phyloP scores from a whole-genome alignment of 2,888 invertebrate genomes.

The Scaptomyza parva region DNA sequence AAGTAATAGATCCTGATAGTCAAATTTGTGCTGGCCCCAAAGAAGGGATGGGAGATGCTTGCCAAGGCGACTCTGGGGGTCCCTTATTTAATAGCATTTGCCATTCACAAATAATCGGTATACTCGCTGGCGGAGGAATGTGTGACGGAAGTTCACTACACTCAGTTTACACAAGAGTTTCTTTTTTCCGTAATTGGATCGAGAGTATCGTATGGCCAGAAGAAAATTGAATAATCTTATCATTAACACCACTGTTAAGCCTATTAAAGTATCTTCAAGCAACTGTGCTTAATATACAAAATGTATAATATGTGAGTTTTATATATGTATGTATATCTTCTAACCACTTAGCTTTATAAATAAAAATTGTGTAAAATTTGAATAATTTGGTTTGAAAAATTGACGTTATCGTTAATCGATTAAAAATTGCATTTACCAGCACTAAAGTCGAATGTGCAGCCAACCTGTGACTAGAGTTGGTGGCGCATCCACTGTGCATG shows the following conservation, averaged over 20 bases:
- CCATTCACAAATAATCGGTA: slow-evolving; percentile 18
- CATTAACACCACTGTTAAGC: not conserved
- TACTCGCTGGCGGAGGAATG: not conserved
- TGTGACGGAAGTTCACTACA: fast-evolving
- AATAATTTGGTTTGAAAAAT: slow-evolving; percentile 3
- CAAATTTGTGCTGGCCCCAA: slow-evolving; percentile 27
- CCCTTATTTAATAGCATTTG: slow-evolving; percentile 36
- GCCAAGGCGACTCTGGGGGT: slow-evolving; percentile 40
- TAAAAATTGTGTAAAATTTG: not conserved
- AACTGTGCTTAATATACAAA: not conserved
- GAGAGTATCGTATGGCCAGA: slow-evolving; percentile 34
- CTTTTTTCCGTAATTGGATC: slow-evolving; percentile 40
- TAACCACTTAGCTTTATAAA: not conserved
- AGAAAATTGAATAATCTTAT: not conserved
- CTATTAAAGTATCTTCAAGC: not conserved
- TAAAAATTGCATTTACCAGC: slow-evolving; percentile 29
- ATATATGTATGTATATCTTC: not conserved
- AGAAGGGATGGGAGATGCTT: slow-evolving; percentile 12
- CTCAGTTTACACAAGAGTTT: slow-evolving; percentile 22
- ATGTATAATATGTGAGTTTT: too few relatives aligned
- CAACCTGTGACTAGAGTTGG: slow-evolving; percentile 60
- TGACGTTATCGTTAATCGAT: slow-evolving; percentile 40
- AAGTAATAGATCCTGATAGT: fast-evolving
- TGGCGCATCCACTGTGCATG: slow-evolving; percentile 59
- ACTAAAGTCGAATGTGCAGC: too few relatives aligned